Base-by-base conservation (phyloP, 2,113 vertebrate genomes). In the Sturnira hondurensis region DNA sequence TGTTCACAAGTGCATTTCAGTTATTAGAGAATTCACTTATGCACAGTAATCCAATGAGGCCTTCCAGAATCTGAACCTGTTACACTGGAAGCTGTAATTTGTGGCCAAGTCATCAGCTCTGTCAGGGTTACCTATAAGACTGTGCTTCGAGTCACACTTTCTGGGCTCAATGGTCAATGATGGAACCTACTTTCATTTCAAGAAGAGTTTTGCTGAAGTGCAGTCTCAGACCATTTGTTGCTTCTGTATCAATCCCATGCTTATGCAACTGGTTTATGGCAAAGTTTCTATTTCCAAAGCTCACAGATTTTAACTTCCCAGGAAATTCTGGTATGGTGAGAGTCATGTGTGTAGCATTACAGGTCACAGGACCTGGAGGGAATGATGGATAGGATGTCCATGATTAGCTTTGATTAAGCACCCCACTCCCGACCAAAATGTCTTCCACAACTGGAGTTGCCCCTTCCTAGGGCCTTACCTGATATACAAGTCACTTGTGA, bases 291-390 rank as follows among this genome's bases (percentile, higher is more conserved):
- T 98, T 67, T 19, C 96, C 96, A 24, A 98, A 11, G 65, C 3
- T 86, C 38, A 99, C 58, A 28, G 95, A 87, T 6, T 22, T 7
- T 8, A 99, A 92, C 19, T 74, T 93, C 24, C 98, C 98, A 63
- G 97, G 98, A 86, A 98, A 98, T 26, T 93, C 95, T 87, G 99
- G 98, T 96, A 99, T 95, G 71, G 63, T 31, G 38, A 99, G 31
- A 63, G 86, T 97, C 98, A 99, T 96, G 31, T 98, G 98, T 15
- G 98, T 98, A 6, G 95, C 67, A 70, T 98, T 98, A 38, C 99
- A 99, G 19, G 16, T 19, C 38, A 97, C 97, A 52, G 97, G 96
- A 67, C 97, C 99, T 99, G 90, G 19, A 97, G 94, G 11, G 65
- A 20, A 54, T 19, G 91, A 81, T 16, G 0, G 7, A 83, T 24